Base-by-base conservation (phyloP, 2,888 invertebrate species). In the Loripinus fragilis region DNA sequence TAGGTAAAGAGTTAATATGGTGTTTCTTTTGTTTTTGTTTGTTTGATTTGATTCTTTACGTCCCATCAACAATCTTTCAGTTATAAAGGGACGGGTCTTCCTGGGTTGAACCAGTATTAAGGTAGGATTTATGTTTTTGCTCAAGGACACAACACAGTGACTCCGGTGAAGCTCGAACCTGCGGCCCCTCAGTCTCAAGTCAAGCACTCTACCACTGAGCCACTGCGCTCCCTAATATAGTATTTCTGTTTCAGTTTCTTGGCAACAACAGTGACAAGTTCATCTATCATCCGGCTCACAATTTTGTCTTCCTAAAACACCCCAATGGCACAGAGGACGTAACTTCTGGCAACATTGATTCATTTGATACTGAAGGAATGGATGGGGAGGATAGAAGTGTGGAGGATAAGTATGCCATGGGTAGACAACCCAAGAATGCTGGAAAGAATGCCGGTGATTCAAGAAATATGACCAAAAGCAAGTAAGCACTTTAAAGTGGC, bases 211-310 rank as follows among this genome's bases (percentile, higher is more conserved):
- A n/a, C n/a, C n/a, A n/a, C n/a, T n/a, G n/a, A n/a, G n/a, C n/a
- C n/a, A n/a, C n/a, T n/a, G n/a, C n/a, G n/a, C n/a, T n/a, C n/a
- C n/a, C n/a, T n/a, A n/a, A n/a, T n/a, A n/a, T n/a, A n/a, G n/a
- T n/a, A n/a, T 52, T 23, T 23, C 38, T 67, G 25, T 86, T 89
- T 68, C 87, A 92, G 92, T 93, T 92, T 81, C 72, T 93, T 23
- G 85, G 83, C 55, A 90, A 87, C 52, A 82, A 90, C 71, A 77
- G 87, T 80, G 91, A 92, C 67, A 87, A 84, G 35, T 92, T 93
- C 78, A 79, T 80, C 17, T 88, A 87, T 76, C 90, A 91, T 69
- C 81, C 85, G 0, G 81, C 80, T 38, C 71, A 85, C 8, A 89
- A 88, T 69, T 84, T 83, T 79, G 88, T 91, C 0, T 71, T 78